phyloP scores from a whole-genome alignment of 2,797 vertebrate genomes.

The Craterocephalus amniculus region DNA sequence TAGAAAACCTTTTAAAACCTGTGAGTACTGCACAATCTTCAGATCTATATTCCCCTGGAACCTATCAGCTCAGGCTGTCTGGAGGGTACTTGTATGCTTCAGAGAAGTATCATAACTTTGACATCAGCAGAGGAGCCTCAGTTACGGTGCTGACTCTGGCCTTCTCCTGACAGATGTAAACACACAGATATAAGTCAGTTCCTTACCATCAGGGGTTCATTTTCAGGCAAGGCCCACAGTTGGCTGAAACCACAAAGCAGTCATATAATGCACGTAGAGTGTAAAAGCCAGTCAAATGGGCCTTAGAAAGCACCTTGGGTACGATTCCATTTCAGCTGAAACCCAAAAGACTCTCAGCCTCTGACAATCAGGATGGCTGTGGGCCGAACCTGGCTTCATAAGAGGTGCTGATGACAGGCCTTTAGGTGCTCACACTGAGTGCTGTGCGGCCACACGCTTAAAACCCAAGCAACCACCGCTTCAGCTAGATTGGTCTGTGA shows the following conservation, averaged over 20 bases:
- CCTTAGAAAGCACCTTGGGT: conserved; percentile 71
- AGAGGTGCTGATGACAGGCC: conserved; percentile 61
- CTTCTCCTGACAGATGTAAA: conserved; percentile 71
- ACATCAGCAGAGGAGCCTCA: conserved; percentile 58
- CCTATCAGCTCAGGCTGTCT: conserved; percentile 8
- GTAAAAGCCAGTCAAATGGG: conserved; percentile 72
- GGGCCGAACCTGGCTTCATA: conserved; percentile 57
- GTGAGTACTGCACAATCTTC: conserved; percentile 3
- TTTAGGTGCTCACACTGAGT: conserved; percentile 42
- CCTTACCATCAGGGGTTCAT: conserved; percentile 55
- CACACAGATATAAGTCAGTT: conserved; percentile 65
- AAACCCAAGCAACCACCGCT: conserved; percentile 44
- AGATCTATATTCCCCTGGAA: conserved; percentile 22
- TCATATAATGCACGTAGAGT: conserved; percentile 71
- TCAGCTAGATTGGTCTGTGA: conserved; percentile 12
- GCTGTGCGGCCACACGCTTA: conserved; percentile 19
- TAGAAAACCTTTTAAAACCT: conserved; percentile 1
- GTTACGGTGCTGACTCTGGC: conserved; percentile 50
- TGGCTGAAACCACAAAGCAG: conserved; percentile 69
- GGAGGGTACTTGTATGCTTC: conserved; percentile 44
- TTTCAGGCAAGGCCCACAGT: conserved; percentile 58
- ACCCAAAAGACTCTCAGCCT: conserved; percentile 55
- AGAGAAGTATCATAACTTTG: conserved; percentile 60
- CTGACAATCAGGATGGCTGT: conserved; percentile 57
- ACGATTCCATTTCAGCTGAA: conserved; percentile 68